These are phyloP conservation scores for Drosophila tsacasi DNA, from an alignment of 1,140 invertebrate genomes.

Conservation along the genomic window DNA sequence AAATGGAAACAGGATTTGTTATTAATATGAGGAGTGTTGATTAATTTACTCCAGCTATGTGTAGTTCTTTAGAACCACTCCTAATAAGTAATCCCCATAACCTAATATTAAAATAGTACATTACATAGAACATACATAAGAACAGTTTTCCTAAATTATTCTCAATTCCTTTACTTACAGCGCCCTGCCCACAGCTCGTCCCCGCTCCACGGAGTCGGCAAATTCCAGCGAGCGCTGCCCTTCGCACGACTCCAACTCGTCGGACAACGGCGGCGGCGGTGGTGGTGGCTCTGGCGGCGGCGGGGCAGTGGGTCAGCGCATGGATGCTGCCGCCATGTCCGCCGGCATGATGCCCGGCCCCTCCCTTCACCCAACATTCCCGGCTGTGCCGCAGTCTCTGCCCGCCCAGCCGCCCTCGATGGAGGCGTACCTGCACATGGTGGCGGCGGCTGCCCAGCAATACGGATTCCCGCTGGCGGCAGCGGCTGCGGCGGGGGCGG, in stretches of 20 bases:
- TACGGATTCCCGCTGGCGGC: constrained; percentile 90
- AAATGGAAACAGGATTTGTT: background rate
- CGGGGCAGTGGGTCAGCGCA: constrained; percentile 37
- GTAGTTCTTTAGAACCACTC: too few relatives aligned
- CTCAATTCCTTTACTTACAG: constrained; percentile 86
- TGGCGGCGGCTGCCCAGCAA: constrained; percentile 88
- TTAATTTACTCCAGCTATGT: too few relatives aligned
- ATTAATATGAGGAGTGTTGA: too few relatives aligned
- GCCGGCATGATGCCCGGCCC: constrained; percentile 79
- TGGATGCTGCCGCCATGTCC: constrained; percentile 70
- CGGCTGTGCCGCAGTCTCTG: constrained; percentile 85
- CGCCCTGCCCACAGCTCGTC: constrained; percentile 91
- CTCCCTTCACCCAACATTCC: constrained; percentile 85
- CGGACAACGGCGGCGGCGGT: constrained; percentile 86
- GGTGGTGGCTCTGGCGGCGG: constrained; percentile 55
- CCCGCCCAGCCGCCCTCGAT: constrained; percentile 91
- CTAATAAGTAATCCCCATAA: too few relatives aligned
- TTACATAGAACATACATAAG: too few relatives aligned
- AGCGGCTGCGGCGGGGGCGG: constrained; percentile 86
- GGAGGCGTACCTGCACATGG: constrained; percentile 90
- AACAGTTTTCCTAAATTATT: background rate
- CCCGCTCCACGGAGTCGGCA: constrained; percentile 91
- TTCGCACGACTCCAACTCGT: constrained; percentile 89
- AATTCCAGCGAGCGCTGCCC: constrained; percentile 89
- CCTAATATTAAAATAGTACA: too few relatives aligned